A percentile compares a stretch with the other conserved stretches of the same genome.
Evolutionary conservation across 2,113 vertebrate genomes (phyloP).

Genomic region (Sinosuthora webbiana): DNA sequence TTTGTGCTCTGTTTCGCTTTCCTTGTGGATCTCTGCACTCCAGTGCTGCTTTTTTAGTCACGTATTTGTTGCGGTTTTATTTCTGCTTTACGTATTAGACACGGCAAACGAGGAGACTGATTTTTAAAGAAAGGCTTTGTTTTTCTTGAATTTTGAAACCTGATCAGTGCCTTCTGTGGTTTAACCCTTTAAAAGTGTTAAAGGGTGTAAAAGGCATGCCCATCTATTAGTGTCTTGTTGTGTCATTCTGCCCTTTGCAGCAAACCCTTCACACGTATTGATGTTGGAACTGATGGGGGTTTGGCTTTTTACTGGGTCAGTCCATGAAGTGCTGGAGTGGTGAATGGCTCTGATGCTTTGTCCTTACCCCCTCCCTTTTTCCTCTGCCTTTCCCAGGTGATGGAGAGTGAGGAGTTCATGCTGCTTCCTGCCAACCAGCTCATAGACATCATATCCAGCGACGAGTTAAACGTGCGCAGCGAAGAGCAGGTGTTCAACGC

Average conservation of each 20-base stretch:
- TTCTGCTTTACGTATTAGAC: background rate
- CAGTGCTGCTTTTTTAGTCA: background rate
- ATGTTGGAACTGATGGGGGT: background rate
- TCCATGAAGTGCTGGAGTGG: background rate
- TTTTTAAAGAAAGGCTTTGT: background rate
- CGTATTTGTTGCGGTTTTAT: background rate
- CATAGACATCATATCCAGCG: slow-evolving; percentile 98
- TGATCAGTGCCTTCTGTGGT: background rate
- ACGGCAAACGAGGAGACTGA: background rate
- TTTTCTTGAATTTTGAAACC: background rate
- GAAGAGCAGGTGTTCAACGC: slow-evolving; percentile 98
- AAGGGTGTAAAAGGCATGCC: background rate
- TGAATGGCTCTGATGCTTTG: background rate
- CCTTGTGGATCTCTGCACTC: background rate
- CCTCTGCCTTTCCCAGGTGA: slow-evolving; percentile 78
- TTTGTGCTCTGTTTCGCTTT: background rate
- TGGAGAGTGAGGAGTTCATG: slow-evolving; percentile 99
- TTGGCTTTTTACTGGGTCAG: background rate
- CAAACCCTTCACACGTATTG: background rate
- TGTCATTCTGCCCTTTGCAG: background rate
- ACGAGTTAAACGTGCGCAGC: slow-evolving; percentile 96
- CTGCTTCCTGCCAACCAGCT: slow-evolving; percentile 96
- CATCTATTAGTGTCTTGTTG: background rate
- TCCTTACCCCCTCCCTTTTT: background rate
- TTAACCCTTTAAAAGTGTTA: background rate